Evolutionary conservation across 37 sponge, comb jelly and placozoan genomes (phyloP).

Genomic region (Halichondria panicea): DNA sequence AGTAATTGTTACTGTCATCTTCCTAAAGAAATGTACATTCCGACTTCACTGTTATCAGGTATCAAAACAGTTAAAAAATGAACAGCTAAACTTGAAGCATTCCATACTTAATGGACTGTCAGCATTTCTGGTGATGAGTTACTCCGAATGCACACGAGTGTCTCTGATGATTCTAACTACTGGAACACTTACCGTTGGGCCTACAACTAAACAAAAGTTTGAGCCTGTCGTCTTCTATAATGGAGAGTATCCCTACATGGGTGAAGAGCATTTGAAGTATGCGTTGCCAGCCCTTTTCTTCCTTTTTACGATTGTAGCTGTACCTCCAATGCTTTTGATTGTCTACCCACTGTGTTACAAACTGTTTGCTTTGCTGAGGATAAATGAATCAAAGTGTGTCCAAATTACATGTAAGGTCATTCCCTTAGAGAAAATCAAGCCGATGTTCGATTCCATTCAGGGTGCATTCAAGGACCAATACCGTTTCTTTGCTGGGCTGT

Average conservation of each 20-base stretch:
- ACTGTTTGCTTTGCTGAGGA: neutral
- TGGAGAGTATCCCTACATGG: slow-evolving; percentile 32
- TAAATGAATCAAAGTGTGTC: slow-evolving; percentile 5
- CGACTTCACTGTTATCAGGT: too few species aligned
- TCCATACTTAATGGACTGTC: slow-evolving; percentile 32
- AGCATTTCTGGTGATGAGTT: slow-evolving; percentile 30
- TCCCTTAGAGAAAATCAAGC: slow-evolving; percentile 35
- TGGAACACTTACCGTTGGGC: neutral
- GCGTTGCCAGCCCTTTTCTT: slow-evolving; percentile 46
- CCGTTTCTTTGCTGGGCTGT: slow-evolving; percentile 58
- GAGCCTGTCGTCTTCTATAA: neutral
- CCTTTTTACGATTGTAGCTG: slow-evolving; percentile 1
- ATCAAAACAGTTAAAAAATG: too few species aligned
- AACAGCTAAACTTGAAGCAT: neutral
- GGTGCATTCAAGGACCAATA: slow-evolving; percentile 48
- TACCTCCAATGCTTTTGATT: slow-evolving; percentile 36
- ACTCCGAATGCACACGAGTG: slow-evolving; percentile 3
- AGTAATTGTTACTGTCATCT: neutral
- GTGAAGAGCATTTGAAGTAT: slow-evolving; percentile 42
- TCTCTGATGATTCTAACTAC: too few species aligned
- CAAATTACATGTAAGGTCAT: neutral
- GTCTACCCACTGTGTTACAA: slow-evolving; percentile 24
- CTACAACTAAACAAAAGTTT: neutral
- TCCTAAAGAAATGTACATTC: slow-evolving; percentile 8
- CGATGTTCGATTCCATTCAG: slow-evolving; percentile 50